Evolutionary conservation across 2,797 vertebrate species (phyloP), one percentile per base, ranked within the genome.

Genomic region (Tachyglossus aculeatus): DNA sequence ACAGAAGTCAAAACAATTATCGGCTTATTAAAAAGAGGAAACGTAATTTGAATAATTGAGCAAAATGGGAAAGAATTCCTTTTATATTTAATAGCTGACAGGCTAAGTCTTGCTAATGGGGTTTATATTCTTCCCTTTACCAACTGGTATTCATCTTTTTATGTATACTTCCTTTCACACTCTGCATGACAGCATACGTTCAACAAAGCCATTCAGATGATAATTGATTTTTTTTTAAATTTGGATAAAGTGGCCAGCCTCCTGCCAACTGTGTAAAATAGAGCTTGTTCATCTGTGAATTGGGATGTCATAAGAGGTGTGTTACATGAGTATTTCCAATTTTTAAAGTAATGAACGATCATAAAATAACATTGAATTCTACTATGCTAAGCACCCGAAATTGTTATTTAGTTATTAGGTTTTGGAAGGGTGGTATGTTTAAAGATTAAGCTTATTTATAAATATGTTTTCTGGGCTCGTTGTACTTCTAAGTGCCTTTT

Each of bases 1-100:
- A 63, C 24, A 44, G 54, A 73, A 80, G 44, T 76, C 68, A 73
- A 71, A 74, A 67, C 61, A 52, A 60, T 80, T 74, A 40, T 18
- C 65, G 27, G 11, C 22, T n/a, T 60, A 66, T 60, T 69, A 74
- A 25, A 58, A 77, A 75, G 27, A 33, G 69, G 33, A 15, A 18
- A 10, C 55, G 21, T 71, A 66, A 72, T 75, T 75, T 73, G 73
- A 73, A 75, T 61, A 63, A 68, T 51, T 50, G n/a, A 31, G 31
- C 24, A 77, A 66, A 77, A 60, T 13, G 34, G 62, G 25, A 65
- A 62, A 77, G 16, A 69, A 68, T 27, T 73, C 48, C 60, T 57
- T 75, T 81, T 68, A 37, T 74, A 63, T 68, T 79, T 80, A 75
- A 80, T 73, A 41, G 32, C 43, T 79, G 24, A 56, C 21, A 73